Base-by-base conservation (phyloP, 2,888 invertebrate species). In the Theodoxus fluviatilis region DNA sequence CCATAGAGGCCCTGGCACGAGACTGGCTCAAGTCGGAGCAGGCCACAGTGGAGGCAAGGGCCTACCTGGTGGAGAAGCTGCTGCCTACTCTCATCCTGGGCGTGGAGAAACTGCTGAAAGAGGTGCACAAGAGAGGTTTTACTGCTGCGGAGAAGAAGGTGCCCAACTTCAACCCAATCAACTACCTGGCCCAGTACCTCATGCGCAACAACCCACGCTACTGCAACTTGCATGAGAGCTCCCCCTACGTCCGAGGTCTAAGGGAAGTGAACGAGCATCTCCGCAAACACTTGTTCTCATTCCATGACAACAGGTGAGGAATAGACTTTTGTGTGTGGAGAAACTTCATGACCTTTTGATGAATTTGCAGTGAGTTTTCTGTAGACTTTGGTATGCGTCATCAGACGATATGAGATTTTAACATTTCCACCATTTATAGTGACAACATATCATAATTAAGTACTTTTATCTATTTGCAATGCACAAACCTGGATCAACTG, bases 121-220 rank as follows among this genome's bases (percentile, higher is more conserved):
- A 86, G 73, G 87, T 84, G 3, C 84, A 86, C 57, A 81, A 80
- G 67, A 72, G 78, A 68, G 83, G 80, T 12, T 71, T 87, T 37
- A 77, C 85, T 12, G 82, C 82, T 25, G 75, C 74, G 3, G 76
- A 76, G 38, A 76, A 75, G 37, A 79, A 77, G 69, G 83, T 85
- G 70, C 79, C 82, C 22, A 82, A 86, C 70, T 87, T 87, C 76
- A 87, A 87, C 73, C 87, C 87, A 6, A 78, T 87, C 28, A 87
- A 87, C 75, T 86, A 80, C 73, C 74, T 87, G 25, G 87, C 86
- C 12, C 85, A 87, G 73, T 87, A 85, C 76, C 74, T 87, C 65
- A 83, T 87, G 83, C 80, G 87, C 70, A 87, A 87, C 75, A 87
- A 87, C 74, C 87, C 87, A 33, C 75, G 79, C 68, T 86, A 84